Percentiles rank a stretch among this genome's conserved stretches.
These are phyloP conservation scores for Nestor notabilis DNA, from an alignment of 2,113 vertebrate genomes.

Conservation along the genomic window DNA sequence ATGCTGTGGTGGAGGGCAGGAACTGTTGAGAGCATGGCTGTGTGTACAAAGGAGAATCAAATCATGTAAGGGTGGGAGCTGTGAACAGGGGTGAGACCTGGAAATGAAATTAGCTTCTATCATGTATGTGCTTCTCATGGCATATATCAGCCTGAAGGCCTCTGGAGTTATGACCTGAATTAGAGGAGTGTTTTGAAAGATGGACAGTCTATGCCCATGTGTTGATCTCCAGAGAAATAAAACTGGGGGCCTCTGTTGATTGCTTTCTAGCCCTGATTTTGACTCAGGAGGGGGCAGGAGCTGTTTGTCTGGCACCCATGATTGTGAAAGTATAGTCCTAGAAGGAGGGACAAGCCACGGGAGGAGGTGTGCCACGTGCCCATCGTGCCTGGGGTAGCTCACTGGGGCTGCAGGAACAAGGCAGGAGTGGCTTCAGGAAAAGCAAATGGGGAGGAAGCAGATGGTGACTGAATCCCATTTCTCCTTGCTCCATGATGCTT, in stretches of 20 bases:
- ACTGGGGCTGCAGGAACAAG: background rate
- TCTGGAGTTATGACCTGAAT: fast-evolving
- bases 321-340: background rate
- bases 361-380: background rate
- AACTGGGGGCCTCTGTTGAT: background rate
- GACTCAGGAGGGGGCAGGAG: background rate
- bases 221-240: background rate
- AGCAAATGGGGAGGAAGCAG: fast-evolving
- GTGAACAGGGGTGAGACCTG: background rate
- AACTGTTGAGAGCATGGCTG: fast-evolving
- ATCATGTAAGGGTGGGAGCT: background rate
- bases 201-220: background rate
- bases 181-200: background rate
- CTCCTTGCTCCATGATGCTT: background rate
- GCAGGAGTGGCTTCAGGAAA: background rate
- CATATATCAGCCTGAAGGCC: background rate
- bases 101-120: background rate
- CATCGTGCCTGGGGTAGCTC: fast-evolving
- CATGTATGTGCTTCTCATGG: fast-evolving
- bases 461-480: background rate
- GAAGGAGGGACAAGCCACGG: background rate
- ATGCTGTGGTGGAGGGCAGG: background rate
- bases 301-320: background rate
- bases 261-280: background rate
- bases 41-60: background rate